Conservation (phyloP, 2,888 invertebrate species). For the Baccha elongata region DNA sequence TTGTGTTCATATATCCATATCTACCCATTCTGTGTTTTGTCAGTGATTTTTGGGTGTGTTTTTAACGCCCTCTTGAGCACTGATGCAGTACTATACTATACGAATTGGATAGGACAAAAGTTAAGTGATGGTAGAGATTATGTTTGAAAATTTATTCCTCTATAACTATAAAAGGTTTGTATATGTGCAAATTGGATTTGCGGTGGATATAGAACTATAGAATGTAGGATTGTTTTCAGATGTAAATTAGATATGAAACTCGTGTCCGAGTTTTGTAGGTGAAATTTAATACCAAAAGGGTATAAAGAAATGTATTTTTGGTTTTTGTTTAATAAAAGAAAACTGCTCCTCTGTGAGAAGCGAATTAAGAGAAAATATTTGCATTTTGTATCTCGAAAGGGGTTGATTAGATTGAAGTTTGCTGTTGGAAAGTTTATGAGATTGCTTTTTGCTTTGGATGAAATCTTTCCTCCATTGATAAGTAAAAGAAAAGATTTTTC, state of each 20-base stretch:
- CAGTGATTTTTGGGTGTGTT: constrained; percentile 24
- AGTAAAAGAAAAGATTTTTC: too few relatives aligned
- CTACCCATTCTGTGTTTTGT: not conserved
- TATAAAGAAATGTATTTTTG: not conserved
- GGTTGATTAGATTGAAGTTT: constrained; percentile 23
- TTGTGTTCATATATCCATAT: not conserved
- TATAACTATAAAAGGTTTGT: constrained; percentile 30
- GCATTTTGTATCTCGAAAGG: constrained; percentile 26
- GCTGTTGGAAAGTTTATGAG: constrained; percentile 4
- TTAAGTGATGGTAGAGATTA: not conserved
- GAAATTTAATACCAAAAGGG: constrained; percentile 19
- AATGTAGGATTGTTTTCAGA: constrained; percentile 41
- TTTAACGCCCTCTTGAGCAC: constrained; percentile 41
- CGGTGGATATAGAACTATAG: not conserved
- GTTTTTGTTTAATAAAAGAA: not conserved
- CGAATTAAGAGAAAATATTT: constrained; percentile 19
- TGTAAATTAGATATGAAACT: constrained; percentile 51
- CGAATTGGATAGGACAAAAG: constrained; percentile 9
- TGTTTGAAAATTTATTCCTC: constrained; percentile 34
- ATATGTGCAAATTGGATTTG: constrained; percentile 51
- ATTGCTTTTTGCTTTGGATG: not conserved
- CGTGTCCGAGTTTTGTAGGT: constrained; percentile 26
- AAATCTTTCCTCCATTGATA: too few relatives aligned
- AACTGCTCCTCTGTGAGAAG: not conserved
- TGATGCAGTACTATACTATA: not conserved